Evolutionary conservation across 2,113 vertebrate species (phyloP).

Genomic region (Mesitornis unicolor): DNA sequence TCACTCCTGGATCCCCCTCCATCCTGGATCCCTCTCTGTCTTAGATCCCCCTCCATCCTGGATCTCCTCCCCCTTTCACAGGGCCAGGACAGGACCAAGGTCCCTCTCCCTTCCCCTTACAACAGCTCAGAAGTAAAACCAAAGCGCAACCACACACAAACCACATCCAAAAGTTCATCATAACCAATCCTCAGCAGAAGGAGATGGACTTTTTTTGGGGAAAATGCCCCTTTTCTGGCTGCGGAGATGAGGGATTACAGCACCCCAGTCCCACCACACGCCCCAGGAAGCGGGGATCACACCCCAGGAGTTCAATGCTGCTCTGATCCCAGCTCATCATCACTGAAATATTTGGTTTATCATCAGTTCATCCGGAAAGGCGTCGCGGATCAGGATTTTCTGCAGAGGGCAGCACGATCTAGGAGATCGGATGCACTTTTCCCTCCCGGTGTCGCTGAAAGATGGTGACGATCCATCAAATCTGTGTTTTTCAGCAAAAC

Average conservation of each 20-base stretch:
- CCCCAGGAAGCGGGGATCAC: accelerated
- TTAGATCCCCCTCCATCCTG: background rate
- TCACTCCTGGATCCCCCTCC: background rate
- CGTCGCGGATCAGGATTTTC: background rate
- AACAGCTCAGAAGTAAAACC: background rate
- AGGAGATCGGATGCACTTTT: background rate
- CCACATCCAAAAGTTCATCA: background rate
- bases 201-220: background rate
- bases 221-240: background rate
- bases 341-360: accelerated
- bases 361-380: accelerated
- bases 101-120: background rate
- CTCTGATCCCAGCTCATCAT: background rate
- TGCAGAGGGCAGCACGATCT: constrained; percentile 35
- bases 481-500: background rate
- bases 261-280: accelerated
- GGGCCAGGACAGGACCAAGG: background rate
- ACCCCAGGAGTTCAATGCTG: accelerated
- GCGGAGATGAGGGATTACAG: accelerated
- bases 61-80: too few species aligned
- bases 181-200: background rate
- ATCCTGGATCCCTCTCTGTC: background rate
- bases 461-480: background rate
- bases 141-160: too few species aligned
- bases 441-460: background rate